Evolutionary conservation across 2,888 invertebrate genomes (phyloP).

Genomic region (Osmoderma eremita): DNA sequence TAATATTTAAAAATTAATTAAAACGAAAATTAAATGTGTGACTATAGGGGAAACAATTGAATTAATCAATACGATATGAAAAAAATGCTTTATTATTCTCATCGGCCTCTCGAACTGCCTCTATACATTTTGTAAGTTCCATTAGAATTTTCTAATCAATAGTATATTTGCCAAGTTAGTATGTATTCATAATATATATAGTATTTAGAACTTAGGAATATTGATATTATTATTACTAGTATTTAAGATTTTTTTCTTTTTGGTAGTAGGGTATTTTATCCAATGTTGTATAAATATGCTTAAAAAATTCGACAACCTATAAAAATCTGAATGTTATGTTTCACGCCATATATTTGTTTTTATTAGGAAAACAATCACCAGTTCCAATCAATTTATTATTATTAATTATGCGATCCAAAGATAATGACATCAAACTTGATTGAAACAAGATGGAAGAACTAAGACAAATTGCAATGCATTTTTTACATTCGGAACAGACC

Average conservation of each 20-base stretch:
- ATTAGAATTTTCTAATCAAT: constrained; percentile 59
- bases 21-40: constrained; percentile 49
- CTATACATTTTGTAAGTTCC: constrained; percentile 58
- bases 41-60: neutral
- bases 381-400: no score
- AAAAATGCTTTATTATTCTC: constrained; percentile 55
- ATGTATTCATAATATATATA: constrained; percentile 54
- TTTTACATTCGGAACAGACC: no score
- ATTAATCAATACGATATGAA: no score
- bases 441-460: no score
- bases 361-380: no score
- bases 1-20: constrained; percentile 49
- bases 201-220: constrained; percentile 60
- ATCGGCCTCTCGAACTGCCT: constrained; percentile 55
- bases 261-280: constrained; percentile 61
- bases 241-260: constrained; percentile 57
- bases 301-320: constrained; percentile 53
- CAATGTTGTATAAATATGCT: constrained; percentile 41
- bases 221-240: constrained; percentile 62
- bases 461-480: no score
- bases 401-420: no score
- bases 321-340: constrained; percentile 53
- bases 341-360: constrained; percentile 38
- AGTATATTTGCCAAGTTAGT: constrained; percentile 27
- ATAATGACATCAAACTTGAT: no score